Percentiles rank a stretch among this genome's conserved stretches.
Conservation (phyloP, 2,888 invertebrate genomes). For the Polyommatus iphigenia region DNA sequence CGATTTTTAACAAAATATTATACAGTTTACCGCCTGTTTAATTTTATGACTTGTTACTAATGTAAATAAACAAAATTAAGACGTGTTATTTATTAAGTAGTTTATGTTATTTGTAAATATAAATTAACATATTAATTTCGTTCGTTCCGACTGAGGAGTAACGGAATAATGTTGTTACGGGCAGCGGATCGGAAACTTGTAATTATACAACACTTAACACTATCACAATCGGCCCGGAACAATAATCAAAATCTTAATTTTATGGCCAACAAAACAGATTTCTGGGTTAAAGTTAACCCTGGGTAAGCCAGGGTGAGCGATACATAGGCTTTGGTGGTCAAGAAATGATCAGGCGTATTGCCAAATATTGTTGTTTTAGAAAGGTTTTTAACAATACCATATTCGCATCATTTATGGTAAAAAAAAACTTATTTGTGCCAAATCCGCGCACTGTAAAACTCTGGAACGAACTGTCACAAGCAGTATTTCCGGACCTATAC, state of each 20-base stretch:
- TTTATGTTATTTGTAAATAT: constrained; percentile 1
- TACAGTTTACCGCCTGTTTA: neutral
- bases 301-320: no score
- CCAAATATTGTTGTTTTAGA: no score
- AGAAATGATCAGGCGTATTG: no score
- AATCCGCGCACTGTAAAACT: no score
- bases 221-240: neutral
- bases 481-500: no score
- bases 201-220: neutral
- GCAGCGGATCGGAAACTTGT: neutral
- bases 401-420: no score
- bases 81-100: neutral
- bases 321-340: no score
- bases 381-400: no score
- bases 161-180: neutral
- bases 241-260: neutral
- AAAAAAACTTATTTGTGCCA: no score
- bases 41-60: neutral
- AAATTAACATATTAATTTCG: constrained; percentile 6
- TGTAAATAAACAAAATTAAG: neutral
- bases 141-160: neutral
- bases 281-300: no score
- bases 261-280: neutral
- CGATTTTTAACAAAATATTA: neutral
- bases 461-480: no score